phyloP scores from a whole-genome alignment of 2,113 vertebrate genomes.

The Dicentrarchus labrax region DNA sequence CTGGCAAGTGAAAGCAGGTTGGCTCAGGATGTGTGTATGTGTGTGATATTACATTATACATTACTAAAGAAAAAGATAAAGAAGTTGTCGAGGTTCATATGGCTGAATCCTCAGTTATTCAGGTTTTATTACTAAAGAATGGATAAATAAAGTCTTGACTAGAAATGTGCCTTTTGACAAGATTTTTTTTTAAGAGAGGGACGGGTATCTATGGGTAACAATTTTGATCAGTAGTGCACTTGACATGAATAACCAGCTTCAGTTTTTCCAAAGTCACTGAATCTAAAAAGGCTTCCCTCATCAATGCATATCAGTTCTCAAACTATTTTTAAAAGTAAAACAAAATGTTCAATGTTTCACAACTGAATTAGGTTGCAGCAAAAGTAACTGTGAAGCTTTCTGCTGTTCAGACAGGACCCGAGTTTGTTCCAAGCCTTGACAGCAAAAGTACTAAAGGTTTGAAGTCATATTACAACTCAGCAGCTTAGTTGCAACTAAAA shows the following conservation, averaged over 20 bases:
- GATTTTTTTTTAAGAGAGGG: neutral
- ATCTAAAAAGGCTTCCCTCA: slow-evolving; percentile 33
- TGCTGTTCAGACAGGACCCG: neutral
- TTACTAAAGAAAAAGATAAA: neutral
- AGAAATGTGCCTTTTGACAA: neutral
- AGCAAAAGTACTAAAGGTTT: neutral
- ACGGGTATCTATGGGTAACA: neutral
- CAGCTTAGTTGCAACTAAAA: neutral
- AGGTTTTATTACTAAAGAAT: neutral
- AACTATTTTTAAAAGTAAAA: slow-evolving; percentile 23
- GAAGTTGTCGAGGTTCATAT: too few relatives aligned
- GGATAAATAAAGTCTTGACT: neutral
- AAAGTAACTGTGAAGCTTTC: neutral
- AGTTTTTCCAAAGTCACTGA: slow-evolving; percentile 39
- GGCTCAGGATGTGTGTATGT: neutral
- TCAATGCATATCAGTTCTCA: slow-evolving; percentile 32
- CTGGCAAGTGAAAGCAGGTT: slow-evolving; percentile 48
- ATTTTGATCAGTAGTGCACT: neutral
- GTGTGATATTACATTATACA: neutral
- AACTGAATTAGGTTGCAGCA: slow-evolving; percentile 8
- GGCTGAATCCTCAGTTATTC: neutral
- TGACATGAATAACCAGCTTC: neutral
- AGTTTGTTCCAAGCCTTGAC: slow-evolving; percentile 8
- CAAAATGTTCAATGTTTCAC: slow-evolving; percentile 34
- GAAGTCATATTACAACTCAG: neutral